These are phyloP conservation scores for Phenacoccus solenopsis DNA, from an alignment of 1,140 invertebrate genomes.

Conservation along the genomic window DNA sequence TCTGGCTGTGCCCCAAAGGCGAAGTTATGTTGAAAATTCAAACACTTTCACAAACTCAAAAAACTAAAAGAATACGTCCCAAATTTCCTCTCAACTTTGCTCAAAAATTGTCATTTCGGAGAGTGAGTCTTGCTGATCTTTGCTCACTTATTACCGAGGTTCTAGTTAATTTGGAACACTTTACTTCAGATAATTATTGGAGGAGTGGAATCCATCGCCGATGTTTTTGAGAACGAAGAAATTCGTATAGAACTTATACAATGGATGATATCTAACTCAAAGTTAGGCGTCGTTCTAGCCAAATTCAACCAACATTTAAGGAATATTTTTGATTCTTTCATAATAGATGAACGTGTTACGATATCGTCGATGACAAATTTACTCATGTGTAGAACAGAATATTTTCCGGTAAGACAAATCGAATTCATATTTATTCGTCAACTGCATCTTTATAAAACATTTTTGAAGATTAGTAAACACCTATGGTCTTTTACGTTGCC, in stretches of 20 bases:
- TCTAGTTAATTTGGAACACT: background rate
- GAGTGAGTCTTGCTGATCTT: background rate
- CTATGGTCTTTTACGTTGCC: too few species aligned
- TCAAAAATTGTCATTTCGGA: constrained; percentile 3
- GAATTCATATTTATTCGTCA: too few species aligned
- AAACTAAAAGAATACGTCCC: background rate
- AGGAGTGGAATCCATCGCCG: background rate
- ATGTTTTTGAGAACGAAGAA: background rate
- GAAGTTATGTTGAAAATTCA: constrained; percentile 45
- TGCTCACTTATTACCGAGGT: background rate
- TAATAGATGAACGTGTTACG: background rate
- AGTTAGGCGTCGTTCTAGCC: background rate
- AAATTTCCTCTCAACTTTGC: background rate
- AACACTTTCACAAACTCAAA: constrained; percentile 33
- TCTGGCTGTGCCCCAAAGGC: constrained; percentile 56
- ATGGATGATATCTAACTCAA: background rate
- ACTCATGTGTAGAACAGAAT: background rate
- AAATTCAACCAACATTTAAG: background rate
- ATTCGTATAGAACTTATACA: background rate
- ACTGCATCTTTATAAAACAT: too few species aligned
- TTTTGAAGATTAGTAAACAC: too few species aligned
- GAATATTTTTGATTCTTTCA: background rate
- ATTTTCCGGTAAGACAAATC: constrained; percentile 9
- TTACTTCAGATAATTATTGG: background rate
- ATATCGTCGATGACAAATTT: background rate